A percentile compares a stretch with the other conserved stretches of the same genome.
Evolutionary conservation across 2,797 vertebrate genomes (phyloP).

Genomic region (Neosalanx taihuensis): DNA sequence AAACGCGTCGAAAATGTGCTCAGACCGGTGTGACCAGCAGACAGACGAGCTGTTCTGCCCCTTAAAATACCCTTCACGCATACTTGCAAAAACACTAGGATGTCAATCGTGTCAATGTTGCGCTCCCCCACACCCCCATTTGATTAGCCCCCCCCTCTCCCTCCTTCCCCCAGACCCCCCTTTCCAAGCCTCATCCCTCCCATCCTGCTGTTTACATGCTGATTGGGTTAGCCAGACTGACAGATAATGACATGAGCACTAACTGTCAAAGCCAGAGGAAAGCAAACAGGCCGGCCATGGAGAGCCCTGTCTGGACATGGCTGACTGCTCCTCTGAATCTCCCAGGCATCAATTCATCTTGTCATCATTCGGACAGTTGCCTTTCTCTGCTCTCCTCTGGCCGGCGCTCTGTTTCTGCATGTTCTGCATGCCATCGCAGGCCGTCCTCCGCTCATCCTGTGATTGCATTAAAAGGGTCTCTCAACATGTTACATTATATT

Average conservation of each 20-base stretch:
- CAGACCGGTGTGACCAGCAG: slow-evolving; percentile 7
- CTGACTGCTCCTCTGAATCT: slow-evolving; percentile 48
- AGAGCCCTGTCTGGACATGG: slow-evolving; percentile 57
- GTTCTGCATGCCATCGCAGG: slow-evolving; percentile 10
- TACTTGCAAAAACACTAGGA: slow-evolving; percentile 25
- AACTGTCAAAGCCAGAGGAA: slow-evolving; percentile 44
- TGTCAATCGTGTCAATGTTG: slow-evolving; percentile 33
- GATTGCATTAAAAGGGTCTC: slow-evolving; percentile 7
- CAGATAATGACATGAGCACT: slow-evolving; percentile 55
- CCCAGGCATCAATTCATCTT: slow-evolving; percentile 48
- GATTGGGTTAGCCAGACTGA: slow-evolving; percentile 51
- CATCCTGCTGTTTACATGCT: slow-evolving; percentile 46
- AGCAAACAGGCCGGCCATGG: slow-evolving; percentile 44
- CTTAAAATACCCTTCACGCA: slow-evolving; percentile 36
- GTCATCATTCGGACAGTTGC: slow-evolving; percentile 39
- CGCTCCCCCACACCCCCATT: slow-evolving; percentile 10
- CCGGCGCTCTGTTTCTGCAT: not conserved
- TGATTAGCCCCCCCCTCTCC: slow-evolving; percentile 33
- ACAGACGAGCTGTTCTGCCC: slow-evolving; percentile 15
- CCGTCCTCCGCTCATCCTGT: not conserved
- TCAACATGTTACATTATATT: slow-evolving; percentile 5
- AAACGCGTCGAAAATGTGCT: too few relatives aligned
- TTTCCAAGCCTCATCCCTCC: slow-evolving; percentile 13
- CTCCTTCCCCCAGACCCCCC: not conserved
- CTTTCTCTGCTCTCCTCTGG: not conserved